Percentiles rank a stretch among this genome's conserved stretches.
These are phyloP conservation scores for Agrochola circellaris DNA, from an alignment of 2,888 invertebrate genomes.

Conservation along the genomic window DNA sequence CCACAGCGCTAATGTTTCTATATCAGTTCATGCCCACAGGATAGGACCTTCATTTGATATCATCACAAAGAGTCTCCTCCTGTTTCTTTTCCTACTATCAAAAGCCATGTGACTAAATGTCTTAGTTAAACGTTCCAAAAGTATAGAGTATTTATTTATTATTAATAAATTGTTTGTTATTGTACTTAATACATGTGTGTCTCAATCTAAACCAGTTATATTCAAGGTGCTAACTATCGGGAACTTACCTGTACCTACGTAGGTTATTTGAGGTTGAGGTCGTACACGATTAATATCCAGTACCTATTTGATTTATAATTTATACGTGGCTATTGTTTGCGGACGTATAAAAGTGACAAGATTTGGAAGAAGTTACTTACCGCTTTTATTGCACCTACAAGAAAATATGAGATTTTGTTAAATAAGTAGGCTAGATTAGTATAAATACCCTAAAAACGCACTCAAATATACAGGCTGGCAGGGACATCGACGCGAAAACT, in stretches of 20 bases:
- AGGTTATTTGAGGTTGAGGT: constrained; percentile 48
- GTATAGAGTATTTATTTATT: not conserved
- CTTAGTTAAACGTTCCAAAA: not conserved
- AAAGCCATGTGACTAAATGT: not conserved
- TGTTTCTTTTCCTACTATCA: not conserved
- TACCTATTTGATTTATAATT: not conserved
- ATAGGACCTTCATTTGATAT: not conserved
- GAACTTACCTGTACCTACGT: constrained; percentile 5
- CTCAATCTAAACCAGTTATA: constrained; percentile 34
- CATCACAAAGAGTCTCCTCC: not conserved
- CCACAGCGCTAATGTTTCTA: not conserved
- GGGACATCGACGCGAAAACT: too few species aligned
- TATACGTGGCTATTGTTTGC: not conserved
- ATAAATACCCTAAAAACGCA: not conserved
- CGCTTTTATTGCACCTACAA: not conserved
- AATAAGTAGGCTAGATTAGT: not conserved
- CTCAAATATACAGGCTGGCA: too few species aligned
- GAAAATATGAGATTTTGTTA: not conserved
- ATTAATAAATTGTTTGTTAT: constrained; percentile 3
- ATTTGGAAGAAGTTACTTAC: not conserved
- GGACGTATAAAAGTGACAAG: not conserved
- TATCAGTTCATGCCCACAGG: not conserved
- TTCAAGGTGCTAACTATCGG: constrained; percentile 6
- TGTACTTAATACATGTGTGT: not conserved
- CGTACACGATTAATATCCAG: constrained; percentile 12